phyloP scores from a whole-genome alignment of 2,113 vertebrate genomes.

The Microtus oregoni region DNA sequence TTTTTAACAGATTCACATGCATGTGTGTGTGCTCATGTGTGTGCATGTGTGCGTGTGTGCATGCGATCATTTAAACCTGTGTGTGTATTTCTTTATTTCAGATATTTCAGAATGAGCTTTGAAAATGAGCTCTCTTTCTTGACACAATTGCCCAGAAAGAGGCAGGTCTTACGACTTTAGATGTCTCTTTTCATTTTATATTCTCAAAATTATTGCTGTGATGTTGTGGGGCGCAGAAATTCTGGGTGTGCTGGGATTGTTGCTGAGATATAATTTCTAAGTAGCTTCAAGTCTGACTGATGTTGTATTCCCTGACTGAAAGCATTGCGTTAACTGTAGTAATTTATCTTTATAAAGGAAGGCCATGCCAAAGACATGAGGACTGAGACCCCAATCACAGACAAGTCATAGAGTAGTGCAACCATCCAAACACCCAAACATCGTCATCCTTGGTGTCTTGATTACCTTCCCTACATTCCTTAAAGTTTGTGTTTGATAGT shows the following conservation, averaged over 20 bases:
- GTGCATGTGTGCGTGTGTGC: neutral
- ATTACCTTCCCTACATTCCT: slow-evolving; percentile 35
- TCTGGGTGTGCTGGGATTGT: slow-evolving; percentile 45
- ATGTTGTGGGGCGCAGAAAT: slow-evolving; percentile 65
- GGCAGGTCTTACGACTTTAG: slow-evolving; percentile 74
- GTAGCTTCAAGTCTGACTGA: slow-evolving; percentile 64
- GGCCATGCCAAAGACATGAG: slow-evolving; percentile 67
- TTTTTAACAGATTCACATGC: slow-evolving; percentile 62
- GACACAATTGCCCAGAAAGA: slow-evolving; percentile 66
- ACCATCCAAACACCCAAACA: slow-evolving; percentile 26
- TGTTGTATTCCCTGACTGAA: slow-evolving; percentile 51
- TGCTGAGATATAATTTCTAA: slow-evolving; percentile 74
- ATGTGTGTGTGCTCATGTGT: neutral
- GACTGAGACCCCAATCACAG: slow-evolving; percentile 73
- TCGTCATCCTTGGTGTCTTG: slow-evolving; percentile 50
- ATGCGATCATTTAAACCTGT: too few species aligned
- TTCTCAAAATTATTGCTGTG: slow-evolving; percentile 64
- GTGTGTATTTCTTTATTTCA: slow-evolving; percentile 61
- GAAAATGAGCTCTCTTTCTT: slow-evolving; percentile 68
- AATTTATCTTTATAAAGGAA: slow-evolving; percentile 66
- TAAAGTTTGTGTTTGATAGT: slow-evolving; percentile 11
- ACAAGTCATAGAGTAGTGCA: slow-evolving; percentile 58
- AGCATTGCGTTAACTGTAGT: slow-evolving; percentile 61
- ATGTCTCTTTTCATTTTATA: slow-evolving; percentile 59
- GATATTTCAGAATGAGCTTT: slow-evolving; percentile 74